Evolutionary conservation across 2,888 invertebrate species (phyloP), one percentile per base, ranked within the genome.

Genomic region (Pseudanteris insignis): DNA sequence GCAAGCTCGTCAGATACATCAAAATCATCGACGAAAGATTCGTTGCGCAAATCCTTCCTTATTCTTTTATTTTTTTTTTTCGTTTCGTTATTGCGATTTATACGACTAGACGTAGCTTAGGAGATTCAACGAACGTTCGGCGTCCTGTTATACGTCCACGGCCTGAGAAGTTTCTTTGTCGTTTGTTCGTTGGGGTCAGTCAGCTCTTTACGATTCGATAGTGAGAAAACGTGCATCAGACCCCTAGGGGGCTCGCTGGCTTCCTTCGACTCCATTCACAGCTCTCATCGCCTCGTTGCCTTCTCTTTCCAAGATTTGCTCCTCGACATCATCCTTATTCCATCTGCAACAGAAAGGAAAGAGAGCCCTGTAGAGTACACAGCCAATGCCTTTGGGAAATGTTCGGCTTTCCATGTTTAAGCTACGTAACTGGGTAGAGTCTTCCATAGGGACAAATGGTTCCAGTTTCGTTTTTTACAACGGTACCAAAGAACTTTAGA

Each of bases 231-330:
- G 72, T 71, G 67, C 68, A 69, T 70, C 68, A 66, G 64, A 74
- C 75, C 77, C 78, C 78, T 77, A 69, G 75, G 78, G 77, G 78
- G 78, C 78, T 77, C 78, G 70, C 76, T 73, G 68, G 71, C 70
- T 75, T 77, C 78, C 72, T 78, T 78, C 73, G 77, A 70, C 77
- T 78, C 78, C 78, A 78, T 78, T 74, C 74, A 74, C 73, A 62
- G 67, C 69, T 73, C 71, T 77, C 77, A 78, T 78, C 72, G 76
- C 71, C 73, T 74, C 70, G 71, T 58, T 50, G 58, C 54, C 28
- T 40, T 34, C 24, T 15, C 24, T 46, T 38, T 12, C 37, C 51
- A 46, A 57, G 57, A 60, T 60, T 60, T 53, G 28, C 57, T 50
- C 55, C 34, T 30, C 54, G 54, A 53, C 55, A 47, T 48, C 63